Evolutionary conservation across 2,888 invertebrate species (phyloP).

Genomic region (Mechanitis messenoides): DNA sequence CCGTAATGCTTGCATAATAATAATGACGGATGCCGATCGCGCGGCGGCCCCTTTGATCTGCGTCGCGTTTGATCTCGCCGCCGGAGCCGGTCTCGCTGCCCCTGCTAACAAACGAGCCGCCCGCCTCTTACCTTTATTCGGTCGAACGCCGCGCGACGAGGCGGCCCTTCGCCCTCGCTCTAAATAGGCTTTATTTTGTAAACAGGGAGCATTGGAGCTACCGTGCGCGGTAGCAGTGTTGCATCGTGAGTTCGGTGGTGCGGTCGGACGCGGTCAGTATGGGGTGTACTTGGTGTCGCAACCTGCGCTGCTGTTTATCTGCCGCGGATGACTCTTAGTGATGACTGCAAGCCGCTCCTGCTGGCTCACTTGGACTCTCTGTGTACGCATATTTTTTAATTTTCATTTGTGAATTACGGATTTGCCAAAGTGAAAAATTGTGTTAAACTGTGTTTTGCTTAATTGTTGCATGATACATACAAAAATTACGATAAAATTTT

Average conservation of each 20-base stretch:
- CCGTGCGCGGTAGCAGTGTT: slow-evolving; percentile 40
- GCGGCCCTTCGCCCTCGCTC: slow-evolving; percentile 73
- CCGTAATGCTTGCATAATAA: slow-evolving; percentile 77
- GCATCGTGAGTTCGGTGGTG: slow-evolving; percentile 36
- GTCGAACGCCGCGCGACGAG: slow-evolving; percentile 68
- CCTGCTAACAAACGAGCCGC: slow-evolving; percentile 73
- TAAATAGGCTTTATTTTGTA: slow-evolving; percentile 75
- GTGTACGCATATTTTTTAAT: slow-evolving; percentile 61
- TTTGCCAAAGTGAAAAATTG: slow-evolving; percentile 4
- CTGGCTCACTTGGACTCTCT: slow-evolving; percentile 62
- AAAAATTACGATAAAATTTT: no score
- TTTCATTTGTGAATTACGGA: slow-evolving; percentile 25
- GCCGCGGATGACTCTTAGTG: slow-evolving; percentile 33
- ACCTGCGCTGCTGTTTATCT: slow-evolving; percentile 31
- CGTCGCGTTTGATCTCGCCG: slow-evolving; percentile 73
- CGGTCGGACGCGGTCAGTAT: slow-evolving; percentile 51
- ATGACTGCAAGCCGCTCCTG: slow-evolving; percentile 41
- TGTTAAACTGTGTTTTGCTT: slow-evolving; percentile 12
- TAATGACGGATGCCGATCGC: slow-evolving; percentile 78
- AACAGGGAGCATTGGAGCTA: slow-evolving; percentile 71
- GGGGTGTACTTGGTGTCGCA: slow-evolving; percentile 55
- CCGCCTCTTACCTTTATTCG: slow-evolving; percentile 70
- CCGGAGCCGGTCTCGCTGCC: slow-evolving; percentile 71
- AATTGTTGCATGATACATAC: not conserved
- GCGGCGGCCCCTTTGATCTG: slow-evolving; percentile 75